These are phyloP conservation scores for Semaprochilodus insignis DNA, from an alignment of 2,797 vertebrate species.

Conservation along the genomic window DNA sequence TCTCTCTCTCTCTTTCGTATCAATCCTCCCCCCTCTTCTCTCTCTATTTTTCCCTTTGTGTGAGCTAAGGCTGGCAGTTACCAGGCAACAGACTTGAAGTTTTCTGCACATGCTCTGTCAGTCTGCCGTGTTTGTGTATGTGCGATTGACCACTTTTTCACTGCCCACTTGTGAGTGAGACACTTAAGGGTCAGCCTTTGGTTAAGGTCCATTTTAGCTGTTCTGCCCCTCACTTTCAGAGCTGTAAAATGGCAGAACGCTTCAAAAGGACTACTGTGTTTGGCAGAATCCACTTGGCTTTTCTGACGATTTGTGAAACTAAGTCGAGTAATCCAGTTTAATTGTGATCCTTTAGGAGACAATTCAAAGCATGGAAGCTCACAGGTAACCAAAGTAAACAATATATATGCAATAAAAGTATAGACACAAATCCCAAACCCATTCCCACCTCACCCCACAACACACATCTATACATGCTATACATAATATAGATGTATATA, in stretches of 20 bases:
- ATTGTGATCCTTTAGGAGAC: too few species aligned
- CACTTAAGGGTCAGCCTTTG: constrained; percentile 22
- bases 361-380: too few species aligned
- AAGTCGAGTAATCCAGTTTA: too few species aligned
- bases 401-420: too few species aligned
- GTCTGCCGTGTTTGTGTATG: constrained; percentile 16
- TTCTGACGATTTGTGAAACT: too few species aligned
- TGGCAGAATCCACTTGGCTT: not conserved
- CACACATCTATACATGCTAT: too few species aligned
- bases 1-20: constrained; percentile 1
- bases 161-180: constrained; percentile 23
- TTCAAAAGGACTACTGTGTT: constrained; percentile 5
- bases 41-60: constrained; percentile 52
- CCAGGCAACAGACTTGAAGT: constrained; percentile 82
- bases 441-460: too few species aligned
- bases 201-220: constrained; percentile 39
- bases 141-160: constrained; percentile 36
- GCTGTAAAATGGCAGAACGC: constrained; percentile 30
- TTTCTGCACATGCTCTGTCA: constrained; percentile 64
- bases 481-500: too few species aligned
- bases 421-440: too few species aligned
- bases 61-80: constrained; percentile 77
- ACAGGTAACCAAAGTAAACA: too few species aligned
- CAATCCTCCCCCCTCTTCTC: constrained; percentile 36
- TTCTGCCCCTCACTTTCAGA: constrained; percentile 17